Base-by-base conservation (phyloP, 1,140 invertebrate species). In the Drosophila kurseongensis region DNA sequence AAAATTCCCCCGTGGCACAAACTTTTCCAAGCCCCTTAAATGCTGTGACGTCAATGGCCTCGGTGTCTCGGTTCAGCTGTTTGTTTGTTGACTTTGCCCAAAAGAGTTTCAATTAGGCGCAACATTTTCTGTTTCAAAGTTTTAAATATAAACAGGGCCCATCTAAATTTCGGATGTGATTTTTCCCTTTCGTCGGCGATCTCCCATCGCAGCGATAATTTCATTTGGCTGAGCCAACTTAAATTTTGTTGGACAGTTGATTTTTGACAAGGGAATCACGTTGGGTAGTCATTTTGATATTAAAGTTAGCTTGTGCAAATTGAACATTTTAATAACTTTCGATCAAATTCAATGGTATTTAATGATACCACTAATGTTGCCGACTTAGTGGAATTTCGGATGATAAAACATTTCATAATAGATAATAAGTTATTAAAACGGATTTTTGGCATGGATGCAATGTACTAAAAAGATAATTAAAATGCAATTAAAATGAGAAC, bases 31-130 rank as follows among this genome's bases (percentile, higher is more conserved):
- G 44, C 29, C 42, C 65, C 35, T 67, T 18, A 69, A 71, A 69
- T 48, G 55, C 45, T 71, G 51, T 76, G 73, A 76, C 73, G 73
- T 76, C 73, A 76, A 76, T 75, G 72, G 72, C 61, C 71, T 65
- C 59, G 14, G 29, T 16, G 47, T 67, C 59, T 50, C 59, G 41
- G 47, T 75, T 51, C 73, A 76, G 73, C 73, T 76, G 73, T 32
- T 76, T 75, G 50, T 65, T 58, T 76, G 73, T 76, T 54, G 42
- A 76, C 73, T 59, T 74, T 65, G 35, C 40, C 61, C 58, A 62
- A 76, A 76, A 75, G 73, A 76, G 73, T 76, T 76, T 76, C 73
- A 75, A 67, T 76, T 76, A 76, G 72, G 41, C 51, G 68, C 68
- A 42, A 16, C 9, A 55, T 69, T 71, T 50, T 71, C 50, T 56